Base-by-base conservation (phyloP, 1,140 invertebrate species). In the Pseudoatta argentina region DNA sequence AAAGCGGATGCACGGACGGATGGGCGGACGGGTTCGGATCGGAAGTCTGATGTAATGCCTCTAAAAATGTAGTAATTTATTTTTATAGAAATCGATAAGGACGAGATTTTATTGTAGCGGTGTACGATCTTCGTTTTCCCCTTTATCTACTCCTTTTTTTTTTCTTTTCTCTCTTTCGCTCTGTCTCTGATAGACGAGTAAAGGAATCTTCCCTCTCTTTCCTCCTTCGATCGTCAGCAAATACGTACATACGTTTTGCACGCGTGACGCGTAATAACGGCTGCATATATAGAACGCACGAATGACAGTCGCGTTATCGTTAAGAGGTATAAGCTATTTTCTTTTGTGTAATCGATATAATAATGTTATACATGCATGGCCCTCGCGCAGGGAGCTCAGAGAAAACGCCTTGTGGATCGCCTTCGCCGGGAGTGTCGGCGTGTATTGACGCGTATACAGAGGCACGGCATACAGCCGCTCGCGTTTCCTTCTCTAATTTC, bases 271-370 rank as follows among this genome's bases (percentile, higher is more conserved):
- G 64, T 71, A 81, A 81, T 81, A 81, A 81, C 64, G 44, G 44
- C 6, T 59, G 75, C 18, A 39, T 39, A 57, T 75, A 57, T 75
- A 75, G 79, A 59, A 61, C 67, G 30, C 72, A 64, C 76, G 64
- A 83, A 75, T 83, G 69, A 73, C 71, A 83, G 55, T 82, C 39
- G 79, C 55, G 67, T 83, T 83, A 61, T 83, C 79, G 55, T 83
- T 75, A 83, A 75, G 39, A 73, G 69, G 69, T 55, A 44, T 44
- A 44, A 83, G 69, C 79, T 83, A 83, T 83, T 83, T 83, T 83
- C 79, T 83, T 83, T 83, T 83, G 79, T 83, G 69, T 83, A 83
- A 83, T 83, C 79, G 79, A 83, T 83, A 83, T 83, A 83, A 83
- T 83, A 83, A 83, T 83, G 55, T 83, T 83, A 83, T 63, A 83